Evolutionary conservation across 2,888 invertebrate genomes (phyloP).

Genomic region (Heliconius cydno): DNA sequence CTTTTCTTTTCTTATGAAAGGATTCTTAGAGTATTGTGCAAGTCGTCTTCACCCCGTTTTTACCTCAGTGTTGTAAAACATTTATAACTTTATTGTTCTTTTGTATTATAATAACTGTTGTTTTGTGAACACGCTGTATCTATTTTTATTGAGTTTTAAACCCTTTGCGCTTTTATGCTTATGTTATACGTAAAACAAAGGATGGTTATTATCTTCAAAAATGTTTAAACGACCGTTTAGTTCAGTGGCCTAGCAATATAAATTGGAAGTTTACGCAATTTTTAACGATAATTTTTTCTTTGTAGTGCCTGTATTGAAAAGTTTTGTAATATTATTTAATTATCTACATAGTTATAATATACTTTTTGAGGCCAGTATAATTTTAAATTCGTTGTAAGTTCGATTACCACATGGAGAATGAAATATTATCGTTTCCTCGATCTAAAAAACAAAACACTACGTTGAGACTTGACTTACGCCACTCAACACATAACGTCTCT

Average conservation of each 20-base stretch:
- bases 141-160: slow-evolving; percentile 1
- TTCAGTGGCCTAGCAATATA: background rate
- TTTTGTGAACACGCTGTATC: background rate
- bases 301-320: background rate
- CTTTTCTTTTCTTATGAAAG: background rate
- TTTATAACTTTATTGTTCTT: slow-evolving; percentile 9
- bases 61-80: background rate
- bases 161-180: slow-evolving; percentile 16
- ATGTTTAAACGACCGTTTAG: background rate
- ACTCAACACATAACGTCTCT: too few species aligned
- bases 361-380: too few species aligned
- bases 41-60: slow-evolving; percentile 9
- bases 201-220: background rate
- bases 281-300: background rate
- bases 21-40: background rate
- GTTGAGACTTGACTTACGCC: too few species aligned
- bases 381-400: too few species aligned
- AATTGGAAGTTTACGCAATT: background rate
- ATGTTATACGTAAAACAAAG: background rate
- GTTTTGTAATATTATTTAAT: too few species aligned
- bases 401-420: too few species aligned
- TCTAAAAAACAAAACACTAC: too few species aligned
- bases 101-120: slow-evolving; percentile 1
- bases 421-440: too few species aligned
- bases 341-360: too few species aligned